Evolutionary conservation across 2,797 vertebrate species (phyloP).

Genomic region (Mionectes olivaceus): DNA sequence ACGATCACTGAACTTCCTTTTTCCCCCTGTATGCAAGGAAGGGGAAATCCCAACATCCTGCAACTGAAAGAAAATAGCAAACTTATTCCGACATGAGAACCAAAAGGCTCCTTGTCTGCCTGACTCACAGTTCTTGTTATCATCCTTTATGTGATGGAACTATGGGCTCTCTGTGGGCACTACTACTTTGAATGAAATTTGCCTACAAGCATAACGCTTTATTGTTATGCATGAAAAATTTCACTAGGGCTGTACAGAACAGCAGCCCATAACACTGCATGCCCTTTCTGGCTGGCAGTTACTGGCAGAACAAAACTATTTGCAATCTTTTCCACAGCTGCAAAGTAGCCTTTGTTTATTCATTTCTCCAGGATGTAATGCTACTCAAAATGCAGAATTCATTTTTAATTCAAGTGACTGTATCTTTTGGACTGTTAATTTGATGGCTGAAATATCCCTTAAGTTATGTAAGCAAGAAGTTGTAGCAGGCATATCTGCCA

Average conservation of each 20-base stretch:
- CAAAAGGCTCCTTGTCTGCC: slow-evolving; percentile 25
- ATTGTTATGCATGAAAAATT: slow-evolving; percentile 63
- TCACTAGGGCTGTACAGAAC: slow-evolving; percentile 33
- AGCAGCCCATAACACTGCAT: slow-evolving; percentile 43
- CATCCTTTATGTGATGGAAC: slow-evolving; percentile 6
- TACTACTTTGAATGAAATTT: slow-evolving; percentile 63
- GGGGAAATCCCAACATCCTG: slow-evolving; percentile 55
- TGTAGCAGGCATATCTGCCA: not conserved
- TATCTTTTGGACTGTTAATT: not conserved
- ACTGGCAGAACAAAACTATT: slow-evolving; percentile 71
- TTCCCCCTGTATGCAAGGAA: not conserved
- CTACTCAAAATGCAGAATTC: slow-evolving; percentile 34
- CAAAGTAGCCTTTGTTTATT: slow-evolving; percentile 74
- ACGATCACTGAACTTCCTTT: not conserved
- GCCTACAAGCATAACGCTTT: slow-evolving; percentile 58
- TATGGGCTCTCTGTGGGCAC: slow-evolving; percentile 15
- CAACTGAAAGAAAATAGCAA: slow-evolving; percentile 11
- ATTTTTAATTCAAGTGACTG: not conserved
- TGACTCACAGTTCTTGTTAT: not conserved
- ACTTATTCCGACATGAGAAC: not conserved
- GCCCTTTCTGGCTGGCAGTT: slow-evolving; percentile 69
- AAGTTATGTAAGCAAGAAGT: not conserved
- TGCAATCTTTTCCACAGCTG: slow-evolving; percentile 79
- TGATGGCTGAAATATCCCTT: not conserved
- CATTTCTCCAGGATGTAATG: slow-evolving; percentile 43